phyloP scores from a whole-genome alignment of 2,113 vertebrate genomes.

The Spilogale gracilis region DNA sequence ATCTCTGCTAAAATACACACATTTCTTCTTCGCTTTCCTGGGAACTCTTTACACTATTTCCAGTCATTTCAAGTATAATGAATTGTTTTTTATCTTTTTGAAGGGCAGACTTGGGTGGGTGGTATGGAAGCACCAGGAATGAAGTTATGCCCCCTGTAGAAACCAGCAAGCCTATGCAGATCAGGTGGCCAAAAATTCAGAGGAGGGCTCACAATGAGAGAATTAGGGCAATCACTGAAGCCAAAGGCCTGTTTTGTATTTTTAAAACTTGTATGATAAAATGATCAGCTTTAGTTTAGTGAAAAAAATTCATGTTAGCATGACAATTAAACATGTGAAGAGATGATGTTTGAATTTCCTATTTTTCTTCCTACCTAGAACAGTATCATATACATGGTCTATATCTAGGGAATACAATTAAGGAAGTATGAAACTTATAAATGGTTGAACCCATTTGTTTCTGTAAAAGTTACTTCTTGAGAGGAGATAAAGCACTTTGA shows the following conservation, averaged over 20 bases:
- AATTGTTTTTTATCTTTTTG: not conserved
- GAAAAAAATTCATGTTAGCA: not conserved
- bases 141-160: too few species aligned
- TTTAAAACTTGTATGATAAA: not conserved
- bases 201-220: not conserved
- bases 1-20: not conserved
- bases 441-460: not conserved
- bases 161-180: accelerated
- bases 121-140: not conserved
- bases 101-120: not conserved
- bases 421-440: slow-evolving; percentile 38
- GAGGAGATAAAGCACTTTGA: slow-evolving; percentile 31
- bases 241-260: not conserved
- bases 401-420: not conserved
- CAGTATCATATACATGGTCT: not conserved
- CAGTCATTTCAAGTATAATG: not conserved
- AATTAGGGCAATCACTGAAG: too few species aligned
- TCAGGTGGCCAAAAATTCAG: not conserved
- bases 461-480: slow-evolving; percentile 54
- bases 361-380: not conserved
- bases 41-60: not conserved
- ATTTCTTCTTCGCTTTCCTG: not conserved
- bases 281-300: not conserved
- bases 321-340: not conserved
- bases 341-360: slow-evolving; percentile 21